Conservation (phyloP, 2,797 vertebrate species). For the Rhinoraja longicauda region DNA sequence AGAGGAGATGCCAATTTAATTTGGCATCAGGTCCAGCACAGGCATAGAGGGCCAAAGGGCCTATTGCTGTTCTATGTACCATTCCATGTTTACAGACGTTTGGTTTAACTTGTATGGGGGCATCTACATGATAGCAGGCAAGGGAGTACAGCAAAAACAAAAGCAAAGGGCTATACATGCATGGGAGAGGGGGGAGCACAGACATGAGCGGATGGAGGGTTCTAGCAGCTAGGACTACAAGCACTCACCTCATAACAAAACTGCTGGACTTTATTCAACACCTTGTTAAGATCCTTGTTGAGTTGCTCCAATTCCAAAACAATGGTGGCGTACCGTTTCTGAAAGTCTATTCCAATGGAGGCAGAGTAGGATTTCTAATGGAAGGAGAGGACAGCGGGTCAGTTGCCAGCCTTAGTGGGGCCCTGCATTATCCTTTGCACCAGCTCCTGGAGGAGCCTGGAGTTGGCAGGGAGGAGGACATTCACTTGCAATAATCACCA, state of each 20-base stretch:
- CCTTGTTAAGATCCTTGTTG: conserved; percentile 96
- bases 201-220: not conserved
- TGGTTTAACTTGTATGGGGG: too few relatives aligned
- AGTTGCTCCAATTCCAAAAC: conserved; percentile 92
- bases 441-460: not conserved
- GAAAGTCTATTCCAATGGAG: conserved; percentile 85
- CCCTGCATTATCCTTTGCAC: not conserved
- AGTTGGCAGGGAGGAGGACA: not conserved
- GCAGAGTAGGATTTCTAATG: conserved; percentile 89
- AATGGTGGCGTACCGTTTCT: conserved; percentile 88
- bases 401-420: not conserved
- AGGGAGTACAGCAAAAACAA: too few relatives aligned
- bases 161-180: too few relatives aligned
- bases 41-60: too few relatives aligned
- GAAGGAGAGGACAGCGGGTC: conserved; percentile 42
- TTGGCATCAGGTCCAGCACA: too few relatives aligned
- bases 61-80: too few relatives aligned
- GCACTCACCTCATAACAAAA: conserved; percentile 83
- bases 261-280: conserved; percentile 92
- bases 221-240: not conserved
- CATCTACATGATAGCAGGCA: too few relatives aligned
- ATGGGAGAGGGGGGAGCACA: too few relatives aligned
- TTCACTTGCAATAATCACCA: not conserved
- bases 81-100: too few relatives aligned
- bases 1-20: too few relatives aligned